Percentiles rank a stretch among this genome's conserved stretches.
Conservation (phyloP, 1,140 invertebrate genomes). For the Drosophila takahashii region DNA sequence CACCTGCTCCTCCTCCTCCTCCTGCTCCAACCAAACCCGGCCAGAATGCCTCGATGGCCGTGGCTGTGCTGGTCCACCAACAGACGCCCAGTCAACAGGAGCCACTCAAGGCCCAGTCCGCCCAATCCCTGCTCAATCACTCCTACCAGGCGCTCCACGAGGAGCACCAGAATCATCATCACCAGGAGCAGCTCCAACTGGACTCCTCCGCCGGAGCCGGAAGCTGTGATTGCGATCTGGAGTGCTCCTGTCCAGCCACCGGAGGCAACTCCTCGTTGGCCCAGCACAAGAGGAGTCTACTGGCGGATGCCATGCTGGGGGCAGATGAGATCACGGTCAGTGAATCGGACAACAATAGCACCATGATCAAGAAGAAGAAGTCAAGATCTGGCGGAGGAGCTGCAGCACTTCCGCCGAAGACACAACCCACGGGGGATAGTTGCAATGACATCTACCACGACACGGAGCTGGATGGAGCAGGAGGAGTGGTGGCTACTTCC, state of each 20-base stretch:
- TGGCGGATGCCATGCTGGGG: slow-evolving; percentile 76
- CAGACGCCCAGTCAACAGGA: slow-evolving; percentile 50
- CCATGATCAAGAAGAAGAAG: slow-evolving; percentile 79
- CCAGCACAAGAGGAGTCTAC: slow-evolving; percentile 67
- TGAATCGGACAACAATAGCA: slow-evolving; percentile 83
- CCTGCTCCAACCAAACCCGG: slow-evolving; percentile 35
- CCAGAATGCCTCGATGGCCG: slow-evolving; percentile 69
- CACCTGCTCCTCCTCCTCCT: slow-evolving; percentile 47
- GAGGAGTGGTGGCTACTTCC: slow-evolving; percentile 35
- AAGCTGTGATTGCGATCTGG: slow-evolving; percentile 77
- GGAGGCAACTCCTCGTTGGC: slow-evolving; percentile 31
- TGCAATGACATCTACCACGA: slow-evolving; percentile 75
- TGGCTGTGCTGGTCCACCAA: slow-evolving; percentile 77
- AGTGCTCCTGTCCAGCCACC: slow-evolving; percentile 64
- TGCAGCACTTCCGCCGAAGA: slow-evolving; percentile 50
- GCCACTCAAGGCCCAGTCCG: slow-evolving; percentile 63
- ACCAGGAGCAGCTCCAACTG: slow-evolving; percentile 49
- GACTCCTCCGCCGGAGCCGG: slow-evolving; percentile 50
- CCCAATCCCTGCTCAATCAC: slow-evolving; percentile 77
- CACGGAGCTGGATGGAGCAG: slow-evolving; percentile 68
- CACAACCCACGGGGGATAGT: slow-evolving; percentile 48
- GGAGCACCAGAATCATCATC: slow-evolving; percentile 41
- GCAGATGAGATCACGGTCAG: slow-evolving; percentile 82
- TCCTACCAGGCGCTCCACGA: slow-evolving; percentile 76
- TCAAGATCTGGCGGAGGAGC: slow-evolving; percentile 40